Evolutionary conservation across 2,797 vertebrate genomes (phyloP).

Genomic region (Lepilemur septentrionalis): DNA sequence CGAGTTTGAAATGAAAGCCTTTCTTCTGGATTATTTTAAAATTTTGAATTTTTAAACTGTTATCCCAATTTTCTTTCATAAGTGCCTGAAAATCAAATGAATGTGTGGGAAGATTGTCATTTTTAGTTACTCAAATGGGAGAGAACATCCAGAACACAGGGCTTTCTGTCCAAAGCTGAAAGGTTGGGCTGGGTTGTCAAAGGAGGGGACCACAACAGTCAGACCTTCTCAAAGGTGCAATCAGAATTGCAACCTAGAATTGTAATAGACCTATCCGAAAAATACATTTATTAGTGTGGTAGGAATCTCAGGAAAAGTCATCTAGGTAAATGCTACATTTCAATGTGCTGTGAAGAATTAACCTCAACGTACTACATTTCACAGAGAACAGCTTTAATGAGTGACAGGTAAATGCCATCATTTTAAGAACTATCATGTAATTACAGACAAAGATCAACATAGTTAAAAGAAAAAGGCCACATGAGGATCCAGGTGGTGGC

Average conservation of each 20-base stretch:
- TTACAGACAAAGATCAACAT: neutral
- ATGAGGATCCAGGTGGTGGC: neutral
- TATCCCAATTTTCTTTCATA: neutral
- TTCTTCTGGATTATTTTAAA: slow-evolving; percentile 12
- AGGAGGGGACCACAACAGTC: neutral
- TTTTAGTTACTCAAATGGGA: slow-evolving; percentile 1
- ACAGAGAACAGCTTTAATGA: neutral
- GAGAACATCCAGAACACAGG: neutral
- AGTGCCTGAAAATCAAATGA: slow-evolving; percentile 7
- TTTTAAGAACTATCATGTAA: neutral
- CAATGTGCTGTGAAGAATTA: neutral
- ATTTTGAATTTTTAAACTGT: slow-evolving; percentile 15
- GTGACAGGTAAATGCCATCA: neutral
- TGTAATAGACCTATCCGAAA: neutral
- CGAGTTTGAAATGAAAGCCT: slow-evolving; percentile 28
- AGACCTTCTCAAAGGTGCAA: neutral
- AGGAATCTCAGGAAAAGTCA: neutral
- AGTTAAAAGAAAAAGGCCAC: neutral
- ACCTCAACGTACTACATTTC: neutral
- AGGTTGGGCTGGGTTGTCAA: neutral
- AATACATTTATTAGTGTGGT: neutral
- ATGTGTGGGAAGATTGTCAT: neutral
- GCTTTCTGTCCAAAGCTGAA: neutral
- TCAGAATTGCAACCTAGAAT: neutral
- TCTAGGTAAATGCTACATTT: neutral